Evolutionary conservation across 2,888 invertebrate genomes (phyloP).

Genomic region (Archips crataeganus): DNA sequence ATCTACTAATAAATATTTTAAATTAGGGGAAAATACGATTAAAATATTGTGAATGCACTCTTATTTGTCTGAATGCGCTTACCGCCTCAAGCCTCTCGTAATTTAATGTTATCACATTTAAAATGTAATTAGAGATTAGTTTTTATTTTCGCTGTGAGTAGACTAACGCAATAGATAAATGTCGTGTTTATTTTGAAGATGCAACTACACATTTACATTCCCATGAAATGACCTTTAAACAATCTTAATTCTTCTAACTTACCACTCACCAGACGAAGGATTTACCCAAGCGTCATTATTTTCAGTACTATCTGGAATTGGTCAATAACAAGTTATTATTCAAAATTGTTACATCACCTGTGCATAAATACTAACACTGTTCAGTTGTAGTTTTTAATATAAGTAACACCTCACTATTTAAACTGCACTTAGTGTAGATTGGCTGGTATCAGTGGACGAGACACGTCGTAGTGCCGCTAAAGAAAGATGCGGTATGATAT

Average conservation of each 20-base stretch:
- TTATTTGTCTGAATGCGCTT: conserved; percentile 60
- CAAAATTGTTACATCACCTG: conserved; percentile 28
- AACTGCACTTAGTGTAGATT: conserved; percentile 73
- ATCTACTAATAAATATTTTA: not conserved
- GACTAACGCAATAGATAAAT: conserved; percentile 60
- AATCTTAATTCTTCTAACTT: not conserved
- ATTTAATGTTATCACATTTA: conserved; percentile 52
- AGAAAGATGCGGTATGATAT: conserved; percentile 72
- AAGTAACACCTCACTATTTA: conserved; percentile 58
- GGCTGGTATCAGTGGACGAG: conserved; percentile 56
- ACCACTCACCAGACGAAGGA: conserved; percentile 8
- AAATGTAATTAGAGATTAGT: conserved; percentile 59
- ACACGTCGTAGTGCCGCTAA: conserved; percentile 65
- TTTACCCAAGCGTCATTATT: conserved; percentile 1
- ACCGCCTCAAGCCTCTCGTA: conserved; percentile 69
- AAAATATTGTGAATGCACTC: conserved; percentile 71
- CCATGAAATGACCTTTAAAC: conserved; percentile 5
- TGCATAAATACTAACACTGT: conserved; percentile 21
- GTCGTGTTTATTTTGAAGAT: conserved; percentile 45
- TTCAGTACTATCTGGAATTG: conserved; percentile 46
- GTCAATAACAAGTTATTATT: conserved; percentile 16
- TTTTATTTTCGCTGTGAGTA: conserved; percentile 64
- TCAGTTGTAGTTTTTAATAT: conserved; percentile 31
- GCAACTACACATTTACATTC: conserved; percentile 22
- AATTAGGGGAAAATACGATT: not conserved